Conservation (phyloP, 2,113 vertebrate species). For the Nesogale talazaci region DNA sequence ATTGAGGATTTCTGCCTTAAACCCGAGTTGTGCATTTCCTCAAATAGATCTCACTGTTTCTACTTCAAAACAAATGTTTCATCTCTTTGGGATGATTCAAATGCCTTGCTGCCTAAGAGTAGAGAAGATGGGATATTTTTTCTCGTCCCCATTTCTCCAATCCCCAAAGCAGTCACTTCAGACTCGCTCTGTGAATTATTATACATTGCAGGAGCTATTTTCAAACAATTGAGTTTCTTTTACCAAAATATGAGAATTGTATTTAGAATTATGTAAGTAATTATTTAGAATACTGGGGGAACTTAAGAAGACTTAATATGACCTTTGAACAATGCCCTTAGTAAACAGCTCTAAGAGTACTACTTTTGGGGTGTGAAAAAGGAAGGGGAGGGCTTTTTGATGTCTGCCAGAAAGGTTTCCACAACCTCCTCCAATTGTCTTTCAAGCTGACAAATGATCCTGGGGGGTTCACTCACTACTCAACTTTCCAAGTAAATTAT, state of each 20-base stretch:
- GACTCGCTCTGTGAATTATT: constrained; percentile 53
- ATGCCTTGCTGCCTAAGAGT: neutral
- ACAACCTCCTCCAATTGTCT: neutral
- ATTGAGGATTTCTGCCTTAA: constrained; percentile 29
- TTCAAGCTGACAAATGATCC: neutral
- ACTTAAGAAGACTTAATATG: neutral
- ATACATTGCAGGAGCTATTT: neutral
- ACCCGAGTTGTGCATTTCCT: neutral
- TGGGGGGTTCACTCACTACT: neutral
- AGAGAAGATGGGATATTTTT: neutral
- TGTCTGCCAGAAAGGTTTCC: neutral
- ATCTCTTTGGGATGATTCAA: neutral
- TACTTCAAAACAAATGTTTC: constrained; percentile 32
- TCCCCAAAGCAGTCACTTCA: constrained; percentile 32
- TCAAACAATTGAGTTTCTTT: constrained; percentile 29
- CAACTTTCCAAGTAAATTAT: neutral
- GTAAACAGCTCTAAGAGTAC: neutral
- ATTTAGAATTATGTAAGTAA: too few relatives aligned
- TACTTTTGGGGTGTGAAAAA: neutral
- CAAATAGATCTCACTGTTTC: neutral
- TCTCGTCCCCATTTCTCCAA: neutral
- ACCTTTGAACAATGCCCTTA: neutral
- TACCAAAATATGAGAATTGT: neutral
- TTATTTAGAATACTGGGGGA: constrained; percentile 22
- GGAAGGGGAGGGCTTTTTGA: neutral